phyloP scores from a whole-genome alignment of 2,888 invertebrate species.

The Branchellion lobata region DNA sequence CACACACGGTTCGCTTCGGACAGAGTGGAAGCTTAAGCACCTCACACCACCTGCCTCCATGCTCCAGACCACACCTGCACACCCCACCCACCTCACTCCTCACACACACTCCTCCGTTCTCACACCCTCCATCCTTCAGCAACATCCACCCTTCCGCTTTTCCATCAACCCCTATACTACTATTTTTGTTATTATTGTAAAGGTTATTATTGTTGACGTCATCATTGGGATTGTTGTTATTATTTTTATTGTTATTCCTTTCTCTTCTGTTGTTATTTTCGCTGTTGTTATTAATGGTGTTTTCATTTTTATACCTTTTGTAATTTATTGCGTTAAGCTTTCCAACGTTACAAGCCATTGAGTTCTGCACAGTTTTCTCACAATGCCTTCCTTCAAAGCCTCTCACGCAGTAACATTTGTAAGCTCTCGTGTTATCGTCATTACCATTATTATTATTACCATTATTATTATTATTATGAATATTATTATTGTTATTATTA shows the following conservation, averaged over 20 bases:
- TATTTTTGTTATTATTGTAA: slow-evolving; percentile 10
- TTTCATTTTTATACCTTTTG: neutral
- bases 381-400: neutral
- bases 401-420: neutral
- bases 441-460: neutral
- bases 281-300: neutral
- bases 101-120: no score
- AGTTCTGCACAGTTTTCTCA: neutral
- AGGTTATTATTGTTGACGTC: neutral
- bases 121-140: no score
- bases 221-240: neutral
- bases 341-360: neutral
- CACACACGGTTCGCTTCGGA: neutral
- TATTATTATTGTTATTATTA: neutral
- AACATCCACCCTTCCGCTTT: no score
- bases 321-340: neutral
- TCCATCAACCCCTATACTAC: no score
- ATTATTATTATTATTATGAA: neutral
- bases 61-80: neutral
- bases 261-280: neutral
- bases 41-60: neutral
- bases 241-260: slow-evolving; percentile 8
- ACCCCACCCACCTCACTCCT: neutral
- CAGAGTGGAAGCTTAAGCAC: neutral
- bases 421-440: neutral